Evolutionary conservation across 2,113 vertebrate genomes (phyloP).

Genomic region (Columba livia): DNA sequence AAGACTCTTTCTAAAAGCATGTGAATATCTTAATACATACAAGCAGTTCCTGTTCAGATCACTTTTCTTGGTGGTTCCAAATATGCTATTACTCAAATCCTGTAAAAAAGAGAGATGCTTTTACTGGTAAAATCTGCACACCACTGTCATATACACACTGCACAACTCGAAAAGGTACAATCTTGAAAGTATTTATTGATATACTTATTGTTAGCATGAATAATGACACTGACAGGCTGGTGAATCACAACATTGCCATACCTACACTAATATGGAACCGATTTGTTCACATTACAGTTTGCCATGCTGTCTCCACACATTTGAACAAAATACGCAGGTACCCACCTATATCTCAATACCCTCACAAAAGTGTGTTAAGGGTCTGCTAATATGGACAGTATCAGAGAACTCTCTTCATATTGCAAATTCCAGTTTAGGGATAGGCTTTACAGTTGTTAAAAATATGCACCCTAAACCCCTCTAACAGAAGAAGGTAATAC

Average conservation of each 20-base stretch:
- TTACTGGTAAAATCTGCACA: background rate
- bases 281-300: background rate
- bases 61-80: constrained; percentile 73
- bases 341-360: background rate
- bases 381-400: background rate
- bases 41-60: constrained; percentile 69
- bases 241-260: background rate
- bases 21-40: constrained; percentile 78
- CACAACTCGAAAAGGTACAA: background rate
- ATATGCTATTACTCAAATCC: constrained; percentile 50
- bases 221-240: background rate
- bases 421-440: background rate
- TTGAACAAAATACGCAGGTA: background rate
- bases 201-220: background rate
- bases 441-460: background rate
- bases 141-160: background rate
- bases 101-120: constrained; percentile 32
- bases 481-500: background rate
- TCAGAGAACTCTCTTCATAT: background rate
- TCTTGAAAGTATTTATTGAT: background rate
- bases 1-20: background rate
- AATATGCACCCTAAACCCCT: background rate
- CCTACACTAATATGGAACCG: background rate
- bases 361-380: background rate
- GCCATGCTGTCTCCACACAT: background rate